Evolutionary conservation across 2,888 invertebrate species (phyloP).

Genomic region (Ochropleura leucogaster): DNA sequence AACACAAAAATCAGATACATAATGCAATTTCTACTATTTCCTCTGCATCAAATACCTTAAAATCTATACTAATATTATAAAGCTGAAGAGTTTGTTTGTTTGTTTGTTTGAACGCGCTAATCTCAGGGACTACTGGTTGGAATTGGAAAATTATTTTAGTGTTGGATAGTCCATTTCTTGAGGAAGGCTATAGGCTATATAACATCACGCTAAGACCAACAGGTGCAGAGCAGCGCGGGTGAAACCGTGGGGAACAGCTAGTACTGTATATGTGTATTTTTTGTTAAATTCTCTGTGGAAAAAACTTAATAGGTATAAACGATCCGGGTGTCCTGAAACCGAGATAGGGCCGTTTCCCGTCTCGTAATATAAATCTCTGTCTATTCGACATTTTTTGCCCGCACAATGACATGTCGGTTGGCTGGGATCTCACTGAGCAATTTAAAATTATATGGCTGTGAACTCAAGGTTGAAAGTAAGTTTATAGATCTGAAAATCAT

Average conservation of each 20-base stretch:
- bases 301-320: conserved; percentile 61
- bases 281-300: conserved; percentile 12
- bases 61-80: too few relatives aligned
- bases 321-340: conserved; percentile 53
- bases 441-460: conserved; percentile 36
- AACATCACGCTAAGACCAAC: too few relatives aligned
- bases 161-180: too few relatives aligned
- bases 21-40: conserved; percentile 17
- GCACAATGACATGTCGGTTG: conserved; percentile 46
- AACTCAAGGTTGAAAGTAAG: conserved; percentile 36
- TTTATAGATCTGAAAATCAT: not conserved
- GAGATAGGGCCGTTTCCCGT: conserved; percentile 60
- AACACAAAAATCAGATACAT: not conserved
- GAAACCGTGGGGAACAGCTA: too few relatives aligned
- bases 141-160: too few relatives aligned
- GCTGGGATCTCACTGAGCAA: conserved; percentile 11
- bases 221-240: too few relatives aligned
- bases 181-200: too few relatives aligned
- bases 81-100: too few relatives aligned
- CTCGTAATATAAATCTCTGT: conserved; percentile 68
- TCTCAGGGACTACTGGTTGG: too few relatives aligned
- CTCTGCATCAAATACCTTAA: conserved; percentile 15
- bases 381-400: conserved; percentile 63
- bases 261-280: too few relatives aligned
- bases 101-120: too few relatives aligned